Percentiles rank a stretch among this genome's conserved stretches.
phyloP scores from a whole-genome alignment of 2,888 invertebrate genomes.

The Oscheius myriophilus region DNA sequence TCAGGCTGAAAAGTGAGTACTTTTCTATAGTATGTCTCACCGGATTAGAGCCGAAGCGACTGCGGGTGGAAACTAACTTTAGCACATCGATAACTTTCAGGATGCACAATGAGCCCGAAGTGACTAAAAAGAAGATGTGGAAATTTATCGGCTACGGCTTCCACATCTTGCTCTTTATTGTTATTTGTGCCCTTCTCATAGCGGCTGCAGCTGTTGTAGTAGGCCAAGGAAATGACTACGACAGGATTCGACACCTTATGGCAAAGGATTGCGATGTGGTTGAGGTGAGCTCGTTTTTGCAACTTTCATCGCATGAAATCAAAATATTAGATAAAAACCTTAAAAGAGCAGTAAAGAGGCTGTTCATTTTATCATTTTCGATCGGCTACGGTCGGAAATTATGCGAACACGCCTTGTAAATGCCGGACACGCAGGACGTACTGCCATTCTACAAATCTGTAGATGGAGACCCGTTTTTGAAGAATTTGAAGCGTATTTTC shows the following conservation, averaged over 20 bases:
- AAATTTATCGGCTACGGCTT: constrained; percentile 55
- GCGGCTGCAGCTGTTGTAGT: constrained; percentile 47
- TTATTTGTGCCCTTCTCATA: constrained; percentile 48
- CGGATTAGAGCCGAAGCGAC: no score
- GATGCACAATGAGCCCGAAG: constrained; percentile 55
- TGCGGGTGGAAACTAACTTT: neutral
- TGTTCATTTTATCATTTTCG: no score
- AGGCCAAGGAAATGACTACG: constrained; percentile 41
- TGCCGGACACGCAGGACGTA: no score
- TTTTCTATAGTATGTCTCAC: neutral
- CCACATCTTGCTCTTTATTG: constrained; percentile 48
- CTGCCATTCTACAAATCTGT: no score
- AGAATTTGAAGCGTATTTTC: no score
- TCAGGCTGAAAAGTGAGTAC: constrained; percentile 41
- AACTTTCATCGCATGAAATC: neutral
- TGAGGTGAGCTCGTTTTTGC: no score
- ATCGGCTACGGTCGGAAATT: no score
- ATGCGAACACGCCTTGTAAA: no score
- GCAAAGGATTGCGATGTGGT: constrained; percentile 48
- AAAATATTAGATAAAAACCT: neutral
- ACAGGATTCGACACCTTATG: constrained; percentile 40
- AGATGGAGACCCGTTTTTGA: no score
- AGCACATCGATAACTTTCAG: constrained; percentile 25
- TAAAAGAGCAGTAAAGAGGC: neutral
- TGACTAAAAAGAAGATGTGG: constrained; percentile 40